Evolutionary conservation across 2,888 invertebrate species (phyloP), one percentile per base, ranked within the genome.

Genomic region (Pterostichus niger): DNA sequence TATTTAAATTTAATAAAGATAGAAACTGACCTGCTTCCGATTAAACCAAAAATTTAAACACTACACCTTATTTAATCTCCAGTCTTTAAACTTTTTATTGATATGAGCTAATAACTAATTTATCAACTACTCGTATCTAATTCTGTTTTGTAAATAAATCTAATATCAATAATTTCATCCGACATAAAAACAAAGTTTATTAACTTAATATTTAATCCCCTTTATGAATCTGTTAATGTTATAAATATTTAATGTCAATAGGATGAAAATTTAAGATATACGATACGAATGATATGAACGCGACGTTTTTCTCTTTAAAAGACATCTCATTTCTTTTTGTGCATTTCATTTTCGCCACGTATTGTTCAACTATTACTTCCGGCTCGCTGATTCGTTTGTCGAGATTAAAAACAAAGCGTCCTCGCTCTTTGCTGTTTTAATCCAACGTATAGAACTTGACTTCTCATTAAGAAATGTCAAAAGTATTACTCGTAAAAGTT

Each of bases 301-400:
- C 4, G 0, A 9, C 59, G 59, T 17, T 64, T 7, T 40, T 44
- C 10, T 71, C 10, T 71, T 56, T 71, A 40, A 13, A 40, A n/a
- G 44, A 17, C 17, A 17, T 13, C 40, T 24, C 24, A 44, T 56
- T 17, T 56, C 56, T 56, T 17, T 56, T 56, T 24, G 49, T 64
- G 64, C 68, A 40, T 71, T 40, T 71, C 44, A 71, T 44, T 40
- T 71, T 40, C 44, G 15, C 44, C 10, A 10, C 10, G 68, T 15
- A 40, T 71, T 71, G 44, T 71, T 17, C 68, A 44, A 15, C 68
- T 44, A 71, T 71, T 71, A 71, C 44, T 71, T 71, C 68, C 68
- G 44, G 44, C 13, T 17, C 68, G 44, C 68, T 44, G 40, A 13
- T 17, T 44, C 68, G 44, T 71, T 71, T 71, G 68, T 71, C 68